A percentile compares a stretch with the other conserved stretches of the same genome.
phyloP scores from a whole-genome alignment of 2,797 vertebrate genomes.

The Toxotes lorentzi region DNA sequence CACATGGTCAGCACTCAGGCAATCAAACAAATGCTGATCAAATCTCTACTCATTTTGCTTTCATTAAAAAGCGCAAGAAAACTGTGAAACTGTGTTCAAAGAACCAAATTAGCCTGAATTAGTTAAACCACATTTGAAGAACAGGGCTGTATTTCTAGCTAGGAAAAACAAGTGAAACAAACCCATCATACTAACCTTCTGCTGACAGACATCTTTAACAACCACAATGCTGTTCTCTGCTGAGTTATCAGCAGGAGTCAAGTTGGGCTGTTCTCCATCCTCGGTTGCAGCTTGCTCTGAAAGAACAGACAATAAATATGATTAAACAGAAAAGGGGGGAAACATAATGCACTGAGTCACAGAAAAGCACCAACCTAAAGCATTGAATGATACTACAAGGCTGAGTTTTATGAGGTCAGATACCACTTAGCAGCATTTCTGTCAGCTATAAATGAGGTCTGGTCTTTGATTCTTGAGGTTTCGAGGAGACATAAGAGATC shows the following conservation, averaged over 20 bases:
- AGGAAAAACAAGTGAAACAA: not conserved
- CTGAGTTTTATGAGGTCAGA: not conserved
- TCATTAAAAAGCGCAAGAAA: no score
- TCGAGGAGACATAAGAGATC: no score
- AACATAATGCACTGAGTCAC: not conserved
- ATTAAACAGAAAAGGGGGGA: not conserved
- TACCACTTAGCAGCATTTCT: not conserved
- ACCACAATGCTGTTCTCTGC: conserved; percentile 68
- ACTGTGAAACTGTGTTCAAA: no score
- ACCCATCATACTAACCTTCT: conserved; percentile 74
- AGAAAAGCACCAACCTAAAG: not conserved
- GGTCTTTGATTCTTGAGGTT: no score
- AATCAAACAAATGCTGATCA: no score
- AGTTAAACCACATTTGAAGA: not conserved
- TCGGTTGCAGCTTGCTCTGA: conserved; percentile 33
- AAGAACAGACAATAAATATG: conserved; percentile 10
- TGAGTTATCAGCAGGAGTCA: conserved; percentile 20
- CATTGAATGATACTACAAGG: not conserved
- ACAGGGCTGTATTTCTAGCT: not conserved
- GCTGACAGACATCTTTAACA: conserved; percentile 83
- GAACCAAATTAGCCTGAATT: not conserved
- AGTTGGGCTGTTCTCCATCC: conserved; percentile 7
- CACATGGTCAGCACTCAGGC: no score
- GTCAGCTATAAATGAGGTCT: not conserved
- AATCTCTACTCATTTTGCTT: no score